Evolutionary conservation across 2,888 invertebrate species (phyloP), one percentile per base, ranked within the genome.

Genomic region (Mythimna impura): DNA sequence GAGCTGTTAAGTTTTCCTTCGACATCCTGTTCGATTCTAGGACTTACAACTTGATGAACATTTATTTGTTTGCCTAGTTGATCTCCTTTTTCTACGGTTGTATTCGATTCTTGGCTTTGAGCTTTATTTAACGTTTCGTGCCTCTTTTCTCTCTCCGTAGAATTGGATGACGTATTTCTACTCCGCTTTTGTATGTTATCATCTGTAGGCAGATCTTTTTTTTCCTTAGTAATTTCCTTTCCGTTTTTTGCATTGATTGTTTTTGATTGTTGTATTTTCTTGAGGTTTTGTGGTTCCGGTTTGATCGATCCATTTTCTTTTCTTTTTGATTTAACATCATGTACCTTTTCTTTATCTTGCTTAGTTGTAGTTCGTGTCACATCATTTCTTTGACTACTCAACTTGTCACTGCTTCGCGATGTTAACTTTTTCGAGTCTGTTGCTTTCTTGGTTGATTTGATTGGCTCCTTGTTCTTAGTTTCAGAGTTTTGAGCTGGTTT

Each of bases 371-470:
- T 40, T 50, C 74, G 79, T 70, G 84, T 80, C 64, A 81, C 66
- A 70, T 92, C 90, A 84, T 89, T 90, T 87, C 92, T 93, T 65
- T 86, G 87, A 55, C 52, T 85, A 63, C 82, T 83, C 50, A 93
- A 83, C 81, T 93, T 94, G 83, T 94, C 93, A 76, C 64, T 91
- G 71, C 91, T 92, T 86, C 86, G 93, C n/a, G 93, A 91, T 71
- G 88, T 88, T 47, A 91, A 73, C 71, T 91, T 93, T 85, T 92
- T 94, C 22, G 86, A 25, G 22, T 91, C 90, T 64, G 72, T 85
- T 50, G 22, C 74, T 85, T 91, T 92, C 71, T 91, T 93, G 57
- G 79, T 77, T 69, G 86, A 80, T 79, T 93, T 93, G 64, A 70
- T 83, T 36, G 84, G 34, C 66, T 93, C 92, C 81, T 91, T 94